A percentile compares a stretch with the other conserved stretches of the same genome.
Conservation (phyloP, 1,140 invertebrate species). For the Orius insidiosus region DNA sequence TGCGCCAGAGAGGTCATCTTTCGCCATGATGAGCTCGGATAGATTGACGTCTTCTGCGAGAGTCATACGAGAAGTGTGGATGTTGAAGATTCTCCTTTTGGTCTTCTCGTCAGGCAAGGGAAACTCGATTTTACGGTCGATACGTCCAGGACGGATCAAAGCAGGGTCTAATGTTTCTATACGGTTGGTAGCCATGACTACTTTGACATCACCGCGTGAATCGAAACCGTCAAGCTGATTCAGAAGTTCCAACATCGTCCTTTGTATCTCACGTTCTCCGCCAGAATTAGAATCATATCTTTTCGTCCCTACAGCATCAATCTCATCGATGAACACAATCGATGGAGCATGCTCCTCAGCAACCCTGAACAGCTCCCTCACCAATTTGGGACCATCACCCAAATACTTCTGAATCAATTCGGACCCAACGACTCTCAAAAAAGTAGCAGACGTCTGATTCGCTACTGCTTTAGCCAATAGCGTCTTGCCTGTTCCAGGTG, state of each 20-base stretch:
- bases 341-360: conserved; percentile 99
- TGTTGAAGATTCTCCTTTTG: conserved; percentile 92
- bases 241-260: conserved; percentile 97
- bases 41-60: conserved; percentile 93
- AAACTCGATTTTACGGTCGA: conserved; percentile 99
- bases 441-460: conserved; percentile 98
- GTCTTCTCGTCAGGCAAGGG: conserved; percentile 99
- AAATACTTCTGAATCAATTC: conserved; percentile 99
- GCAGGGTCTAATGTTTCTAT: conserved; percentile 99
- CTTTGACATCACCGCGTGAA: conserved; percentile 67
- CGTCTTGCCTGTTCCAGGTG: conserved; percentile 97
- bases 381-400: conserved; percentile 97
- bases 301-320: conserved; percentile 99
- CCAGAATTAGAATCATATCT: conserved; percentile 96
- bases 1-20: conserved; percentile 98
- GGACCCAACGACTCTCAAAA: conserved; percentile 94
- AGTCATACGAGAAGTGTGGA: conserved; percentile 97
- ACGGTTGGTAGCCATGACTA: conserved; percentile 98
- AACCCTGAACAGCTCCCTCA: conserved; percentile 92
- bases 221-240: conserved; percentile 99
- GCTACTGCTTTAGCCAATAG: conserved; percentile 97
- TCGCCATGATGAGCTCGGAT: conserved; percentile 95
- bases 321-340: conserved; percentile 99
- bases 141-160: conserved; percentile 93
- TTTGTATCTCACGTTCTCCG: conserved; percentile 97